Percentiles rank a stretch among this genome's conserved stretches.
These are phyloP conservation scores for Eudemis profundana DNA, from an alignment of 2,888 invertebrate species.

Conservation along the genomic window DNA sequence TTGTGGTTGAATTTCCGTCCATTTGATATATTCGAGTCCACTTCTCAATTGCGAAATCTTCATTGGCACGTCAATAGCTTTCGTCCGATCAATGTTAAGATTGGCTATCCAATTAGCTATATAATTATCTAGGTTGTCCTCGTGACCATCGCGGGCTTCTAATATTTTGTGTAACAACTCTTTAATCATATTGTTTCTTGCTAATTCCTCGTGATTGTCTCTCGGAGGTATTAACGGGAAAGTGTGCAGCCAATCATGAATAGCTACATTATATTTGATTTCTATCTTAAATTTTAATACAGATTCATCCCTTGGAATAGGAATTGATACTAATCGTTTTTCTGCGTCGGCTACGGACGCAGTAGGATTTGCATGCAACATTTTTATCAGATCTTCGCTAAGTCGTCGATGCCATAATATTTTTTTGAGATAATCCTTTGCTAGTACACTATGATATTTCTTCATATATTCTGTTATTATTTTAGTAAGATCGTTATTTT, in stretches of 20 bases:
- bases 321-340: conserved; percentile 52
- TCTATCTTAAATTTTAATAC: conserved; percentile 56
- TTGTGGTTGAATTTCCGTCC: conserved; percentile 23
- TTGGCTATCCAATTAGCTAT: conserved; percentile 60
- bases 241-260: conserved; percentile 68
- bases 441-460: conserved; percentile 58
- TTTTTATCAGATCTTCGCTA: conserved; percentile 60
- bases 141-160: conserved; percentile 49
- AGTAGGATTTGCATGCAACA: conserved; percentile 51
- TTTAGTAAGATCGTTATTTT: conserved; percentile 48
- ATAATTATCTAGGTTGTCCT: conserved; percentile 55
- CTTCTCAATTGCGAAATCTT: conserved; percentile 60
- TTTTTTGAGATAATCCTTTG: conserved; percentile 61
- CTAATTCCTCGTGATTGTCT: conserved; percentile 48
- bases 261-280: conserved; percentile 63
- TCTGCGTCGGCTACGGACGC: conserved; percentile 54
- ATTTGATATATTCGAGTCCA: conserved; percentile 57
- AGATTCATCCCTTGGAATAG: conserved; percentile 55
- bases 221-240: conserved; percentile 58
- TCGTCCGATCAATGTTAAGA: conserved; percentile 57
- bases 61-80: conserved; percentile 54
- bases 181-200: conserved; percentile 56
- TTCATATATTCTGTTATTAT: conserved; percentile 61
- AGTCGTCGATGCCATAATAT: conserved; percentile 64
- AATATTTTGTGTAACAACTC: conserved; percentile 62